Conservation (phyloP, 2,113 vertebrate species). For the Mastomys natalensis region DNA sequence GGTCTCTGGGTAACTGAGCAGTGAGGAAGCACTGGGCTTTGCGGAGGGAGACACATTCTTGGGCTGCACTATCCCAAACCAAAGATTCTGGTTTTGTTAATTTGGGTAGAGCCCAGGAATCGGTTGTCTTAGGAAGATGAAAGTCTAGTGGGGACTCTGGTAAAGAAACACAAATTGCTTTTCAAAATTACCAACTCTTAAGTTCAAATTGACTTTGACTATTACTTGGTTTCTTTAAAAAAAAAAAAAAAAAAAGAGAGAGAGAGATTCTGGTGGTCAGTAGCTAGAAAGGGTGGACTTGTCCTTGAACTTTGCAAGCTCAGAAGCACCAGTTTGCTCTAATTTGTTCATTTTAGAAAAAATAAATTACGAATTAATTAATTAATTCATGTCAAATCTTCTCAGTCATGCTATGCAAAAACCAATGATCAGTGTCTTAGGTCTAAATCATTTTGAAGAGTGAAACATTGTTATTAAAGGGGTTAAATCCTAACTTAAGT, state of each 20-base stretch:
- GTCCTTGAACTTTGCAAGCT: neutral
- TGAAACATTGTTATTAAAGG: constrained; percentile 15
- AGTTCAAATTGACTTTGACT: constrained; percentile 21
- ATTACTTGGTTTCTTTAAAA: constrained; percentile 18
- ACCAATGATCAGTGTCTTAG: neutral
- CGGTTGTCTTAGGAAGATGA: neutral
- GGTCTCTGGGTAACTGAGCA: neutral
- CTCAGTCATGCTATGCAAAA: neutral
- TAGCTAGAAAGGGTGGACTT: neutral
- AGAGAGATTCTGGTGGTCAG: neutral
- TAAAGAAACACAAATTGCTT: constrained; percentile 19
- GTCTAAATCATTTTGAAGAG: constrained; percentile 33
- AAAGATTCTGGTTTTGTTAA: constrained; percentile 25
- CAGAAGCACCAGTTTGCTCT: neutral
- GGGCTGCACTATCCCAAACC: neutral
- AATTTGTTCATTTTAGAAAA: neutral
- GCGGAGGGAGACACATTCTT: neutral
- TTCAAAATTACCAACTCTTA: constrained; percentile 32
- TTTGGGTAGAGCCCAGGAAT: neutral
- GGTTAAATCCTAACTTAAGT: neutral
- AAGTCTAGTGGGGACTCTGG: neutral
- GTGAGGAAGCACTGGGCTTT: neutral
- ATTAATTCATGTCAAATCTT: neutral
- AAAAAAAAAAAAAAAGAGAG: too few species aligned
- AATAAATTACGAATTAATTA: neutral